These are phyloP conservation scores for Penaeus japonicus DNA, from an alignment of 1,140 invertebrate species.

Conservation along the genomic window DNA sequence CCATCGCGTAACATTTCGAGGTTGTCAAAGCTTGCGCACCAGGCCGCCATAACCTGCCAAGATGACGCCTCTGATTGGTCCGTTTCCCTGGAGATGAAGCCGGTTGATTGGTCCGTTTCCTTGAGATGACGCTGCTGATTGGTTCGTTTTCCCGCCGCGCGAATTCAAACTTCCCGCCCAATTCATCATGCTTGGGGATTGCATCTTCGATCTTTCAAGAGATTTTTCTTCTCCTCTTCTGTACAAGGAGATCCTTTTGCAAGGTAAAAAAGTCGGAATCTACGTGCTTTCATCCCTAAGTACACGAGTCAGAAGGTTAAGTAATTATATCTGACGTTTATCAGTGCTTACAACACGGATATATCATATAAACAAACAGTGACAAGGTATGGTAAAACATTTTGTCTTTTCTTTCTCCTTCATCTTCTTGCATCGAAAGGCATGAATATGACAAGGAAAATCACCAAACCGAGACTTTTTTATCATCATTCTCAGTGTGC, in stretches of 20 bases:
- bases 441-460: no score
- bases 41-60: slow-evolving; percentile 28
- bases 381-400: no score
- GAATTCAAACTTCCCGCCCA: slow-evolving; percentile 21
- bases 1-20: slow-evolving; percentile 7
- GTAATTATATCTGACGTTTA: no score
- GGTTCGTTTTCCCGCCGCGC: slow-evolving; percentile 20
- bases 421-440: no score
- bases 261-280: neutral
- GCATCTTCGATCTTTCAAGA: neutral
- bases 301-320: no score
- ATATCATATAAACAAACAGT: no score
- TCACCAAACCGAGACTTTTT: no score
- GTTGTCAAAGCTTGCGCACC: neutral
- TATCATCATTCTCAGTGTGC: neutral
- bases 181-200: slow-evolving; percentile 12
- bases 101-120: no score
- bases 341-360: no score
- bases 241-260: no score
- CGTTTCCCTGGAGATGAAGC: neutral
- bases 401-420: no score
- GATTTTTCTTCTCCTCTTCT: neutral
- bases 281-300: no score
- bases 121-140: neutral
- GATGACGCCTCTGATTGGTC: slow-evolving; percentile 21